phyloP scores from a whole-genome alignment of 1,140 invertebrate genomes.

The Drosophila insularis region DNA sequence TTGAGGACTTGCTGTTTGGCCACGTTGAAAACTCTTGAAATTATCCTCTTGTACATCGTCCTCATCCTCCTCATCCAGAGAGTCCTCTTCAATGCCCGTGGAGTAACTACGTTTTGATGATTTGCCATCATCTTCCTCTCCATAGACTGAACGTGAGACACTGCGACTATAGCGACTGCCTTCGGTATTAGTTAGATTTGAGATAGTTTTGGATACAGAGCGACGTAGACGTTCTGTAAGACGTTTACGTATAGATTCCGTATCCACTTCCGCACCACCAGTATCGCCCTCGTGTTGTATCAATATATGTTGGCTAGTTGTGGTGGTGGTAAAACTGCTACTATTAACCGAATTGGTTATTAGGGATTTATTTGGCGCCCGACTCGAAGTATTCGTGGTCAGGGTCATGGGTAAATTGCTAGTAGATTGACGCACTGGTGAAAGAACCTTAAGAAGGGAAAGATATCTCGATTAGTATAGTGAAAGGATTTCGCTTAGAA shows the following conservation, averaged over 20 bases:
- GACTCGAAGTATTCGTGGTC: slow-evolving; percentile 70
- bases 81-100: slow-evolving; percentile 78
- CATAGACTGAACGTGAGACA: slow-evolving; percentile 70
- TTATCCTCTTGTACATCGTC: slow-evolving; percentile 45
- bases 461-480: too few species aligned
- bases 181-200: slow-evolving; percentile 57
- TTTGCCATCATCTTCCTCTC: slow-evolving; percentile 75
- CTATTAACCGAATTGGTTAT: slow-evolving; percentile 69
- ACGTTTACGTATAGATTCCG: slow-evolving; percentile 61
- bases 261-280: slow-evolving; percentile 41
- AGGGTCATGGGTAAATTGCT: slow-evolving; percentile 66
- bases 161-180: slow-evolving; percentile 76
- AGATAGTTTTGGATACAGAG: slow-evolving; percentile 70
- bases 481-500: not conserved
- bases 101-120: slow-evolving; percentile 82
- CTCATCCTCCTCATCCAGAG: slow-evolving; percentile 57
- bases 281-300: slow-evolving; percentile 55
- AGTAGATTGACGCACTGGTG: slow-evolving; percentile 42
- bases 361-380: slow-evolving; percentile 51
- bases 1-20: slow-evolving; percentile 24
- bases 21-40: slow-evolving; percentile 59
- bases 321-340: slow-evolving; percentile 50
- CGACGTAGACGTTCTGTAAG: slow-evolving; percentile 67
- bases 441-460: slow-evolving; percentile 31
- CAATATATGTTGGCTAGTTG: slow-evolving; percentile 63